phyloP scores from a whole-genome alignment of 2,797 vertebrate genomes.

The Enteromius unitaeniatus region DNA sequence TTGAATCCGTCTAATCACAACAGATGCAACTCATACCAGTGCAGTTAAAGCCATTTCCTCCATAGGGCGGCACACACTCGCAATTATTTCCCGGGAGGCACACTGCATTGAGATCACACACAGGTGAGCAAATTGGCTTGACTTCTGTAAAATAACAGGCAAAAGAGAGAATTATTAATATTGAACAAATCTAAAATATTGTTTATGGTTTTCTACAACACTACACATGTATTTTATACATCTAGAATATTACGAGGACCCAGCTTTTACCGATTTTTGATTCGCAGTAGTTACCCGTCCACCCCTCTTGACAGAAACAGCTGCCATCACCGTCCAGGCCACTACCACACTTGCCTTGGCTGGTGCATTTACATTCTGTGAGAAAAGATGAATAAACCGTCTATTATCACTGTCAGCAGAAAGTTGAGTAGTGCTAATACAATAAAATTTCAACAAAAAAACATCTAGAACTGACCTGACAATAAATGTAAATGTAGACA shows the following conservation, averaged over 20 bases:
- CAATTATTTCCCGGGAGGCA: slow-evolving; percentile 82
- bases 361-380: slow-evolving; percentile 85
- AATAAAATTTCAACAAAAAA: neutral
- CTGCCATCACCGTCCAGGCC: slow-evolving; percentile 85
- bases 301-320: slow-evolving; percentile 86
- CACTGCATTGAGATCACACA: slow-evolving; percentile 82
- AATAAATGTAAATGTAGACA: neutral
- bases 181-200: neutral
- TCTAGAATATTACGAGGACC: neutral
- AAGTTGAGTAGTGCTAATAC: neutral
- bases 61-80: slow-evolving; percentile 83
- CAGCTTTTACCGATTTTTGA: slow-evolving; percentile 78
- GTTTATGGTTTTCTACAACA: neutral
- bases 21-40: slow-evolving; percentile 72
- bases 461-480: neutral
- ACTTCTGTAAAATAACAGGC: slow-evolving; percentile 65
- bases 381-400: neutral
- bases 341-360: slow-evolving; percentile 81
- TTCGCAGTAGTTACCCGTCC: slow-evolving; percentile 85
- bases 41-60: slow-evolving; percentile 87
- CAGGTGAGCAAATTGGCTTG: slow-evolving; percentile 79
- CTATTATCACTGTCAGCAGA: neutral
- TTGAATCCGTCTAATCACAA: neutral
- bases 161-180: neutral
- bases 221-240: neutral